Evolutionary conservation across 2,797 vertebrate genomes (phyloP).

Genomic region (Epinephelus malabaricus): DNA sequence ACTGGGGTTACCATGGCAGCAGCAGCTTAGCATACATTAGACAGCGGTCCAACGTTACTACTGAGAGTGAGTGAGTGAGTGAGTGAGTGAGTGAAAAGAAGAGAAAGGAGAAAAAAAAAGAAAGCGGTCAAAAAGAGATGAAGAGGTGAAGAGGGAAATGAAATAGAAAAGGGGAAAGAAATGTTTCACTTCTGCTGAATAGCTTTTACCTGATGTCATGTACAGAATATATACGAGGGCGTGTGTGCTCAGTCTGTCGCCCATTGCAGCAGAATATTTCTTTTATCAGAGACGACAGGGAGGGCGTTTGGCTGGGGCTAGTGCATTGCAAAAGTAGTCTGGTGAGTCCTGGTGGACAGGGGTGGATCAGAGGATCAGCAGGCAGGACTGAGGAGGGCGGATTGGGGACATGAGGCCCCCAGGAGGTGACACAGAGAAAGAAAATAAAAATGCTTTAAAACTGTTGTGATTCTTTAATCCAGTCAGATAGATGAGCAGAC

Average conservation of each 20-base stretch:
- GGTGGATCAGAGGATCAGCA: slow-evolving; percentile 41
- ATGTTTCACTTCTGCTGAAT: slow-evolving; percentile 11
- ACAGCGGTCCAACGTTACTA: slow-evolving; percentile 78
- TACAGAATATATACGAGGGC: background rate
- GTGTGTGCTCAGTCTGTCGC: background rate
- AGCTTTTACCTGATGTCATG: slow-evolving; percentile 10
- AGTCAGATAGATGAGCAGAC: slow-evolving; percentile 19
- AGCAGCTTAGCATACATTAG: slow-evolving; percentile 88
- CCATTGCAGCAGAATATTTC: slow-evolving; percentile 24
- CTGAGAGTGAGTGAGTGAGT: slow-evolving; percentile 34
- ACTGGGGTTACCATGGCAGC: slow-evolving; percentile 87
- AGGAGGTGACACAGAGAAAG: slow-evolving; percentile 28
- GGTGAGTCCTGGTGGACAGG: slow-evolving; percentile 27
- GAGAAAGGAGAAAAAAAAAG: background rate
- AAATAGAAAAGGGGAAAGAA: slow-evolving; percentile 1
- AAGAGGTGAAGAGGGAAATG: background rate
- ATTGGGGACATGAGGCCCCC: slow-evolving; percentile 1
- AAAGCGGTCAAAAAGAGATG: background rate
- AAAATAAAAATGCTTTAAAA: slow-evolving; percentile 41
- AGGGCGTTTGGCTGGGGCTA: background rate
- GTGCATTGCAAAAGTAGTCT: slow-evolving; percentile 39
- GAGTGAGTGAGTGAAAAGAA: slow-evolving; percentile 51
- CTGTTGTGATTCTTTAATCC: slow-evolving; percentile 35
- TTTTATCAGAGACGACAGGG: slow-evolving; percentile 11
- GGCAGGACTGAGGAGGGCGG: slow-evolving; percentile 3